Evolutionary conservation across 2,797 vertebrate species (phyloP), one percentile per base, ranked within the genome.

Genomic region (Bradypodion ventrale): DNA sequence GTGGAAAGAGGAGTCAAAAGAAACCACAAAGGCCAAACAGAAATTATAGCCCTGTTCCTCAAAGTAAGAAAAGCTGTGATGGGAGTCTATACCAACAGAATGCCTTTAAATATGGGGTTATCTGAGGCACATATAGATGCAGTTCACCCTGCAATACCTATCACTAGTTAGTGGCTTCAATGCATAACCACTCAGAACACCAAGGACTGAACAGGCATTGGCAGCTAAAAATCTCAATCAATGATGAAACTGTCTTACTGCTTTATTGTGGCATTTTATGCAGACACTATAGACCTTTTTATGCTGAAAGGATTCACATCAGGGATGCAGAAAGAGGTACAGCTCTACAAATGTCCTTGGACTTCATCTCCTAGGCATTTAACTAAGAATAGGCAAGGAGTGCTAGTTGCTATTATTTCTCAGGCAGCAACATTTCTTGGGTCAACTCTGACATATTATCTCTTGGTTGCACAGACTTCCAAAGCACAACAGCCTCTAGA

Each of bases 1-100:
- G 94, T 88, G 85, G 75, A 92, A 86, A 92, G 85, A 79, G 89
- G 2, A 62, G 69, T 77, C 78, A 86, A 90, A 80, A 89, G 66
- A 82, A 85, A 83, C 84, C 84, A 46, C 13, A 84, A 86, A 88
- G 87, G 62, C 85, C 83, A 90, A 89, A 82, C 37, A 76, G 52
- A 81, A 85, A 85, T 66, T 91, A 80, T 46, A 87, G 90, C 81
- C 52, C 66, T 82, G 63, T 62, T 77, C 65, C 79, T 82, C 52
- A 77, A 82, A 82, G 79, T 32, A 60, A 81, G 70, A 52, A 42
- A 70, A 69, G 32, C 25, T 44, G 16, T 65, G 56, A 21, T 40
- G 12, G n/a, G 69, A 84, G 76, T 69, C 75, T 35, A 9, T 15
- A 75, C 84, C 49, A 82, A 73, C 49, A n/a, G n/a, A 35, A 44